These are phyloP conservation scores for Gadus chalcogrammus DNA, from an alignment of 2,113 vertebrate species.

Conservation along the genomic window DNA sequence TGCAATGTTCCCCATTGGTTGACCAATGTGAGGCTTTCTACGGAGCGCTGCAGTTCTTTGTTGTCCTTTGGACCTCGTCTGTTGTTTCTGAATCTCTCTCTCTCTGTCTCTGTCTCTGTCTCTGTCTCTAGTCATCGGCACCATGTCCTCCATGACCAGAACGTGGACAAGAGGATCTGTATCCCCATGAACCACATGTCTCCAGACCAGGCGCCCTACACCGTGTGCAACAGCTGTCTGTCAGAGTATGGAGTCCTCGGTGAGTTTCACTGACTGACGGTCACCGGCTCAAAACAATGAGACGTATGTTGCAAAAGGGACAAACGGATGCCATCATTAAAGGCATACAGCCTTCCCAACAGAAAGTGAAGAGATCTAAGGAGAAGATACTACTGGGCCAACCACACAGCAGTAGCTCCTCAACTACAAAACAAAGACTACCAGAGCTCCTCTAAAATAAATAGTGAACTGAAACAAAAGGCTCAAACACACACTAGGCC, in stretches of 20 bases:
- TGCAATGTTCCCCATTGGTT: not conserved
- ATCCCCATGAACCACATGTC: constrained; percentile 97
- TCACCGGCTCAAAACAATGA: not conserved
- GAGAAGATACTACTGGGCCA: too few relatives aligned
- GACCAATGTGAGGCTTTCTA: not conserved
- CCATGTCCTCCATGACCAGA: constrained; percentile 95
- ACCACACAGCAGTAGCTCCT: too few relatives aligned
- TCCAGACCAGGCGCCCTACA: constrained; percentile 93
- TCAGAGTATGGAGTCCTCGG: constrained; percentile 92
- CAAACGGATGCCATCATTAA: too few relatives aligned
- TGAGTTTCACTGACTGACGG: constrained; percentile 32
- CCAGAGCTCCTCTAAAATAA: too few relatives aligned
- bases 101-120: not conserved
- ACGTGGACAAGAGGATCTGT: constrained; percentile 94
- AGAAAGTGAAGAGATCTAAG: too few relatives aligned
- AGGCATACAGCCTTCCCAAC: too few relatives aligned
- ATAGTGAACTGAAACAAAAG: too few relatives aligned
- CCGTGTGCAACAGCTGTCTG: constrained; percentile 95
- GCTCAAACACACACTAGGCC: too few relatives aligned
- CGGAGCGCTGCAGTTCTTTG: too few relatives aligned
- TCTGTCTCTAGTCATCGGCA: constrained; percentile 84
- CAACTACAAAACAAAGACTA: too few relatives aligned
- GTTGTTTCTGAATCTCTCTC: not conserved
- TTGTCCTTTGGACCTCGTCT: not conserved
- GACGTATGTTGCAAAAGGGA: not conserved